Conservation (phyloP, 2,888 invertebrate genomes). For the Eilema depressum region DNA sequence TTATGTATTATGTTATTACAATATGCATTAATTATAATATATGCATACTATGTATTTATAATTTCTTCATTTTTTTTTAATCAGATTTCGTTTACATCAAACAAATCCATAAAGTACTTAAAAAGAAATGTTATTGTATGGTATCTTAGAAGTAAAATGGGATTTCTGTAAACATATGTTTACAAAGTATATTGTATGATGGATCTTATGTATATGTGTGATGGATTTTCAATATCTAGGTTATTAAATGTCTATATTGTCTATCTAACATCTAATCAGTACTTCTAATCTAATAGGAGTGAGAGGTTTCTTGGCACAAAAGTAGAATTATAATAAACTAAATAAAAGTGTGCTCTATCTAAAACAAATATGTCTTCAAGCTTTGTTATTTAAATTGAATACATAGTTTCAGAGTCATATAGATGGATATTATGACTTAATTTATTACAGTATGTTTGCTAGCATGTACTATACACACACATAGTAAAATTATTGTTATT, state of each 20-base stretch:
- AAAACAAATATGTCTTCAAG: background rate
- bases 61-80: no score
- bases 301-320: background rate
- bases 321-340: background rate
- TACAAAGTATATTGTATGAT: no score
- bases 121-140: no score
- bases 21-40: no score
- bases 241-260: background rate
- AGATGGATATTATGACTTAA: background rate
- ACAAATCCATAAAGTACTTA: background rate
- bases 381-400: background rate
- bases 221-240: no score
- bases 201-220: no score
- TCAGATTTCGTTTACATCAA: background rate
- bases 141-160: background rate
- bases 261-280: background rate
- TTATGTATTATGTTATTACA: no score
- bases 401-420: background rate
- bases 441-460: background rate
- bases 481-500: constrained; percentile 10
- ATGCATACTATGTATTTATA: no score
- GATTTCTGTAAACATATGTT: background rate
- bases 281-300: background rate
- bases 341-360: background rate
- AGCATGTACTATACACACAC: background rate